A percentile compares a stretch with the other conserved stretches of the same genome.
phyloP scores from a whole-genome alignment of 2,888 invertebrate genomes.

The Drosophila phalerata region DNA sequence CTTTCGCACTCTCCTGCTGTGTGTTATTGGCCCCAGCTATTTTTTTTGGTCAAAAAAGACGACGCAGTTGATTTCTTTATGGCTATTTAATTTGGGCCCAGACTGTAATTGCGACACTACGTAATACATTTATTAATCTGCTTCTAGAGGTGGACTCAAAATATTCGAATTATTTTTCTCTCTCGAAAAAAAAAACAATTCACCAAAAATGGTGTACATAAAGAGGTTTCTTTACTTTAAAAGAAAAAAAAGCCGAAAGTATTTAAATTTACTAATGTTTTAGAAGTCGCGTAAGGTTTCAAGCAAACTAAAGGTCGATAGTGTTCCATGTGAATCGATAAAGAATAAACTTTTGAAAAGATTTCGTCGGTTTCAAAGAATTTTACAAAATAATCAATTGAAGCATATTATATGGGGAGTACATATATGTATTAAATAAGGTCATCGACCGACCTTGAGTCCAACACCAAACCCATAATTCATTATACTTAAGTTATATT shows the following conservation, averaged over 20 bases:
- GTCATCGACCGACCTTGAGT: conserved; percentile 41
- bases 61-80: conserved; percentile 51
- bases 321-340: not conserved
- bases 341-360: not conserved
- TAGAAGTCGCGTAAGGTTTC: not conserved
- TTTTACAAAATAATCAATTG: not conserved
- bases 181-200: not conserved
- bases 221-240: too few species aligned
- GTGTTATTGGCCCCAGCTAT: conserved; percentile 2
- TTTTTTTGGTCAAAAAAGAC: conserved; percentile 31
- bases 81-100: conserved; percentile 39
- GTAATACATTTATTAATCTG: conserved; percentile 22
- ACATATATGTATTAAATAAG: not conserved
- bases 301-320: not conserved
- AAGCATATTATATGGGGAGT: not conserved
- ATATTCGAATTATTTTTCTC: not conserved
- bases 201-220: too few species aligned
- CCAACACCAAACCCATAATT: conserved; percentile 19
- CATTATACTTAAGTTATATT: conserved; percentile 33
- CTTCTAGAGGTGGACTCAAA: not conserved
- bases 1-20: conserved; percentile 10
- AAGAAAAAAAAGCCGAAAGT: too few species aligned
- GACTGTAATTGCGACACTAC: conserved; percentile 35
- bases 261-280: too few species aligned
- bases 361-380: not conserved